Evolutionary conservation across 2,888 invertebrate species (phyloP), one percentile per base, ranked within the genome.

Genomic region (Ctenicera cuprea): DNA sequence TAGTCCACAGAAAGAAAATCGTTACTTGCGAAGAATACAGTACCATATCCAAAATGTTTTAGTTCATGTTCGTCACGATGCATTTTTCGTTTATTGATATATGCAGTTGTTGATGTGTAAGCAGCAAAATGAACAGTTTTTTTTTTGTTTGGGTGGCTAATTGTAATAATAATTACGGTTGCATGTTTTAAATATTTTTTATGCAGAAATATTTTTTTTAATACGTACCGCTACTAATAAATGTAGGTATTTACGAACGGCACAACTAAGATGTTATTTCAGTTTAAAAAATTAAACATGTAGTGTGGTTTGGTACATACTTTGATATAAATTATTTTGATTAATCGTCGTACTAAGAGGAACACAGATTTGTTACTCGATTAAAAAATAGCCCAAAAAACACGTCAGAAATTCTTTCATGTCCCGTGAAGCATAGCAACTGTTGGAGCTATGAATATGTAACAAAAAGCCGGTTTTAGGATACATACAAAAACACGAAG

Each of bases 11-110:
- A 86, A 86, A 86, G 86, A 86, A 86, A 86, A 86, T 86, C 86
- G 86, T 86, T 86, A 86, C 85, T 82, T 79, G 85, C 83, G 84
- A 86, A 85, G 86, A 85, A 86, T 86, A 85, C 84, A 82, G 85
- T 83, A 83, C 64, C 57, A 69, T 65, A 73, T 68, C 73, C 57
- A 50, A 69, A 73, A 73, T 73, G 67, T 41, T 72, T 57, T 59
- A 72, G 43, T 71, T 64, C 38, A 45, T 37, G 38, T 12, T 38
- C 16, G 59, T 59, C 18, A 12, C 33, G 38, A 20, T 38, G 38
- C 38, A 59, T 2, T 30, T 30, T 59, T 18, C n/a, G 12, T 59
- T 14, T 38, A 20, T 54, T n/a, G 9, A 4, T 33, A 33, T 8
- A 9, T 33, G 33, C 9, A 33, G 9, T 33, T 33, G 5, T 26